Percentiles rank a stretch among this genome's conserved stretches.
These are phyloP conservation scores for Corydoras sp. DNA, from an alignment of 2,113 vertebrate species.

Conservation along the genomic window DNA sequence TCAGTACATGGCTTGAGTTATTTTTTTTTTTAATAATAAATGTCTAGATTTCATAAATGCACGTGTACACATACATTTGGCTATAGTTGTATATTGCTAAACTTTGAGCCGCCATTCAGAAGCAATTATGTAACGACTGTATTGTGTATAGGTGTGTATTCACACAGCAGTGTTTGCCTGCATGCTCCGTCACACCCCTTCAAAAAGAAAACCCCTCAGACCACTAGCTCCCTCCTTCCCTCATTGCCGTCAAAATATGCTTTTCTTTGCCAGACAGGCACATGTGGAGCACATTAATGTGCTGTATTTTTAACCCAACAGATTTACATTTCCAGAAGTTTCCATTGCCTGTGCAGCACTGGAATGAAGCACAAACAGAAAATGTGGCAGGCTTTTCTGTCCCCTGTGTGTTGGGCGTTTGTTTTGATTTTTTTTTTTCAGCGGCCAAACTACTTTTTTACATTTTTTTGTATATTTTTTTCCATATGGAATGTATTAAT, in stretches of 20 bases:
- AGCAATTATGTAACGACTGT: too few species aligned
- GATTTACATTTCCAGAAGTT: constrained; percentile 75
- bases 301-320: constrained; percentile 73
- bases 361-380: constrained; percentile 61
- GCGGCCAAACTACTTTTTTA: constrained; percentile 28
- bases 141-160: constrained; percentile 5
- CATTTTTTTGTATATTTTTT: constrained; percentile 39
- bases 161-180: background rate
- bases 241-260: constrained; percentile 63
- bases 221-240: constrained; percentile 31
- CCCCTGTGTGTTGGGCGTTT: constrained; percentile 44
- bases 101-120: too few species aligned
- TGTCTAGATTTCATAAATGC: too few species aligned
- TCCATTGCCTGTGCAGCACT: constrained; percentile 68
- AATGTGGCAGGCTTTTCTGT: constrained; percentile 46
- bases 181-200: constrained; percentile 19
- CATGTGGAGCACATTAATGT: constrained; percentile 75
- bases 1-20: too few species aligned
- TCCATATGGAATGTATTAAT: constrained; percentile 41
- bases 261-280: constrained; percentile 61
- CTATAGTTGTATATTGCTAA: too few species aligned
- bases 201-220: constrained; percentile 39
- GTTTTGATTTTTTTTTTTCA: constrained; percentile 46
- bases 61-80: too few species aligned
- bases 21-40: too few species aligned